Conservation (phyloP, 2,888 invertebrate species). For the Tenthredo distinguenda region DNA sequence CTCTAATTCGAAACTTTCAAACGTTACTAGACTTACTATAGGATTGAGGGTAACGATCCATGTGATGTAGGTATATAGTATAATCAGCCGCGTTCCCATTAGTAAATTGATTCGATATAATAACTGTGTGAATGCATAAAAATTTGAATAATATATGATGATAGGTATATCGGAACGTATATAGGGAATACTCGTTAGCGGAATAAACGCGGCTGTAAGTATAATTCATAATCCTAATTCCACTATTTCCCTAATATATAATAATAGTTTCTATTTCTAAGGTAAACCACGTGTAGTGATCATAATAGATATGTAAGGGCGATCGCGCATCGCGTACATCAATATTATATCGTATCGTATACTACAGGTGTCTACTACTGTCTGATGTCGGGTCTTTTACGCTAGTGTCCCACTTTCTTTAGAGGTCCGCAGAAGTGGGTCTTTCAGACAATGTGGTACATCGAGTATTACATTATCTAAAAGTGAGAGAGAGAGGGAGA, state of each 20-base stretch:
- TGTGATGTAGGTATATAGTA: background rate
- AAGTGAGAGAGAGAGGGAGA: conserved; percentile 24
- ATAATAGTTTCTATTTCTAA: too few species aligned
- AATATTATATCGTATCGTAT: background rate
- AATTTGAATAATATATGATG: background rate
- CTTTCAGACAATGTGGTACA: conserved; percentile 54
- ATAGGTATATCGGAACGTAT: background rate
- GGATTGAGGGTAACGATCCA: background rate
- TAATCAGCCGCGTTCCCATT: background rate
- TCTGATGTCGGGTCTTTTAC: background rate
- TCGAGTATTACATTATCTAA: conserved; percentile 55
- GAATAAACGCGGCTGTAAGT: background rate
- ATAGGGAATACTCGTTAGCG: background rate
- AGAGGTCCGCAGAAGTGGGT: conserved; percentile 64
- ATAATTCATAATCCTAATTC: background rate
- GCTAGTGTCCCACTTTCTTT: conserved; percentile 67
- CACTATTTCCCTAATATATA: background rate
- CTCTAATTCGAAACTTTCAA: background rate
- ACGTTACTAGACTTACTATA: background rate
- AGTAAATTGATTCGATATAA: background rate
- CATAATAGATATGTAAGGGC: too few species aligned
- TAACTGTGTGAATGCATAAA: background rate
- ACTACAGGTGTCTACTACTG: conserved; percentile 4
- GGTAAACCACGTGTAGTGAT: too few species aligned
- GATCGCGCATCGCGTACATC: background rate